Percentiles rank a stretch among this genome's conserved stretches.
These are phyloP conservation scores for Vireo griseus DNA, from an alignment of 2,797 vertebrate genomes.

Conservation along the genomic window DNA sequence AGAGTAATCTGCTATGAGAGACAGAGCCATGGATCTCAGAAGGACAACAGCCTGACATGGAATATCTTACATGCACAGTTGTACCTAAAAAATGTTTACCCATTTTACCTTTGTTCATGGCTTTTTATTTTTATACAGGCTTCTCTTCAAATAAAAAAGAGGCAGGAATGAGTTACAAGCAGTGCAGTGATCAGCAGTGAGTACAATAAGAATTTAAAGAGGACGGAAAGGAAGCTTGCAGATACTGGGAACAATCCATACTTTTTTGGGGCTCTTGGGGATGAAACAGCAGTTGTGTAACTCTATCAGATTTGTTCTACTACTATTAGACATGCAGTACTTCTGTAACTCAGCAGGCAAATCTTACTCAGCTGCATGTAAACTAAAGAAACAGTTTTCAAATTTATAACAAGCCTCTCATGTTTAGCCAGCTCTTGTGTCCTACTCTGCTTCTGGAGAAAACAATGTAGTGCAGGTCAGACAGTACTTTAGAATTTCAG, in stretches of 20 bases:
- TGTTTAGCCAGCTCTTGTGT: not conserved
- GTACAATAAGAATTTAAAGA: not conserved
- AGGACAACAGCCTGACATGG: not conserved
- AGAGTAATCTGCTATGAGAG: not conserved
- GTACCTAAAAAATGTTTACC: accelerated
- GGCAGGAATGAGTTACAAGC: not conserved
- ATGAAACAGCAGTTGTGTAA: not conserved
- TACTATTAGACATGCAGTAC: not conserved
- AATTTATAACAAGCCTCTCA: not conserved
- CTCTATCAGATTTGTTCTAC: not conserved
- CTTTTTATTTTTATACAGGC: not conserved
- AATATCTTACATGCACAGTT: not conserved
- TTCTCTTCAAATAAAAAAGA: not conserved
- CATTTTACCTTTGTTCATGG: not conserved
- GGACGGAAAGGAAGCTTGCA: not conserved
- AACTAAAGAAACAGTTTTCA: not conserved
- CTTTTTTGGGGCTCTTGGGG: not conserved
- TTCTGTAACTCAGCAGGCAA: not conserved
- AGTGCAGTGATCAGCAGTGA: not conserved
- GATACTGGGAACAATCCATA: not conserved
- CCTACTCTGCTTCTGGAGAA: not conserved
- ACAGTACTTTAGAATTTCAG: not conserved
- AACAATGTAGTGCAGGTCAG: not conserved
- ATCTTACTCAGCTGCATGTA: not conserved
- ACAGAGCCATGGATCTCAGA: not conserved